A percentile compares a stretch with the other conserved stretches of the same genome.
Evolutionary conservation across 2,797 vertebrate genomes (phyloP).

Genomic region (Babyrousa celebensis): DNA sequence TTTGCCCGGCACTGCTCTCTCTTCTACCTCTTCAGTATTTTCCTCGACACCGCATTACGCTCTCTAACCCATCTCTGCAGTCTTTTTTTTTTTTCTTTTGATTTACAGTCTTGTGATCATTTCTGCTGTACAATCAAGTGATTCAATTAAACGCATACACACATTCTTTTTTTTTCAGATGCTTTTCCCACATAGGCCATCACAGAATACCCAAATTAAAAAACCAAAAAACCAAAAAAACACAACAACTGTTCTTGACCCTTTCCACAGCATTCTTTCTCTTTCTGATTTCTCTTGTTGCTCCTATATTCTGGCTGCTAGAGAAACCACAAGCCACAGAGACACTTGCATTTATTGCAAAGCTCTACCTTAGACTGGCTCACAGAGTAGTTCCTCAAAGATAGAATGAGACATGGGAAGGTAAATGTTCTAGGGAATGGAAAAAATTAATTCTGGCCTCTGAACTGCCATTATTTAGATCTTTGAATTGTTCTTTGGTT

Average conservation of each 20-base stretch:
- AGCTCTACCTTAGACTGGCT: neutral
- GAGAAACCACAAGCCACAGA: neutral
- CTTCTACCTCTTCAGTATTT: neutral
- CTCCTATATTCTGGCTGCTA: neutral
- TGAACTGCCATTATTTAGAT: neutral
- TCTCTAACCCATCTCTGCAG: neutral
- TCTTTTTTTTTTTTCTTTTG: no score
- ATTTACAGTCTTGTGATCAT: no score
- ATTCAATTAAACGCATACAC: no score
- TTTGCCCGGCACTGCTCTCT: neutral
- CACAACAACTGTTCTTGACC: neutral
- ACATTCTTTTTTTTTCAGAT: no score
- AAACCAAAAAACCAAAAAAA: no score
- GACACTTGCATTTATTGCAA: neutral
- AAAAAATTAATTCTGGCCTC: neutral
- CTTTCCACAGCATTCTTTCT: neutral
- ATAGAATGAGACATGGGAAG: neutral
- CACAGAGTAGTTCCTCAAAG: neutral
- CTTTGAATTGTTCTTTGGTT: neutral
- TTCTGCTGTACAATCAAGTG: no score
- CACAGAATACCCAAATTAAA: no score
- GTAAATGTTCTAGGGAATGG: neutral
- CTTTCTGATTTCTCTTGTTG: conserved; percentile 5
- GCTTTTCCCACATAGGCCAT: no score
- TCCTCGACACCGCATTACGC: neutral